Conservation (phyloP, 2,113 vertebrate genomes). For the Porphyrio hochstetteri region DNA sequence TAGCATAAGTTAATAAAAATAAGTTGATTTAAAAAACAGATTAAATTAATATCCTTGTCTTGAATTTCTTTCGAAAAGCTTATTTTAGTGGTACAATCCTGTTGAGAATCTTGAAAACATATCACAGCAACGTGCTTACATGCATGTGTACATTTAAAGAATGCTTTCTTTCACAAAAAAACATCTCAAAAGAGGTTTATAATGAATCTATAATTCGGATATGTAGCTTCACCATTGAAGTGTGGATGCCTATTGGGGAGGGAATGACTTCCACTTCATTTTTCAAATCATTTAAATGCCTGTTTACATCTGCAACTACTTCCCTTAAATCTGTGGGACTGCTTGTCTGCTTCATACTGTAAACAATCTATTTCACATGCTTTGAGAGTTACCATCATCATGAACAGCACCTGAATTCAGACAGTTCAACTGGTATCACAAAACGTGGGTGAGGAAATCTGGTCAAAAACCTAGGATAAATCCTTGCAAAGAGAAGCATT, state of each 20-base stretch:
- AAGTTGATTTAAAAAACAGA: neutral
- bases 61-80: neutral
- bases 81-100: neutral
- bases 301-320: neutral
- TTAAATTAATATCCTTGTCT: neutral
- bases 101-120: neutral
- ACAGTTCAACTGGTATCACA: neutral
- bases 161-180: neutral
- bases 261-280: neutral
- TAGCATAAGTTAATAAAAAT: neutral
- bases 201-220: neutral
- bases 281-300: neutral
- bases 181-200: neutral
- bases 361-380: neutral
- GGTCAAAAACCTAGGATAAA: neutral
- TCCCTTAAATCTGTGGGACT: neutral
- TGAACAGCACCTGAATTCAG: neutral
- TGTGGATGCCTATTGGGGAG: neutral
- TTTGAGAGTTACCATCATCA: neutral
- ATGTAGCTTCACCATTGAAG: neutral
- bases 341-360: neutral
- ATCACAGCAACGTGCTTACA: neutral
- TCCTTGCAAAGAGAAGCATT: neutral
- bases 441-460: neutral
- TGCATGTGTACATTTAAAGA: accelerated